phyloP scores from a whole-genome alignment of 2,113 vertebrate genomes.

The Hippopotamus amphibius region DNA sequence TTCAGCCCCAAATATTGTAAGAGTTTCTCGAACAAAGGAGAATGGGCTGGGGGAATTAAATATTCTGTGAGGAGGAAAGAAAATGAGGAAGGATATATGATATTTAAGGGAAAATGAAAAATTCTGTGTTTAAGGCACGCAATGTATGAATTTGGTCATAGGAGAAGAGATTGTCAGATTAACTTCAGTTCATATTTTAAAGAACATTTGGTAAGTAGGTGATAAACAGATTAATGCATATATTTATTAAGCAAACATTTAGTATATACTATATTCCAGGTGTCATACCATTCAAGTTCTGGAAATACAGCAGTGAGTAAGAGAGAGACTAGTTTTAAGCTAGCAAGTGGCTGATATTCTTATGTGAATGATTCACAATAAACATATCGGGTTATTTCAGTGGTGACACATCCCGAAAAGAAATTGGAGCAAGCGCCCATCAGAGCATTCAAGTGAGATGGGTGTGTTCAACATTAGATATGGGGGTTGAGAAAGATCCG shows the following conservation, averaged over 20 bases:
- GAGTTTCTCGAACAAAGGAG: not conserved
- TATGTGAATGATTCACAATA: not conserved
- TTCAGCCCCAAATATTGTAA: not conserved
- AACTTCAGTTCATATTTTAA: not conserved
- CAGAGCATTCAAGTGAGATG: not conserved
- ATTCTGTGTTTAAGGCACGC: not conserved
- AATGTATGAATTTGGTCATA: not conserved
- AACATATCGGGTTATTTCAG: not conserved
- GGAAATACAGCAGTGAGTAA: not conserved
- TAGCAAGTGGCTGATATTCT: not conserved
- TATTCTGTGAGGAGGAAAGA: not conserved
- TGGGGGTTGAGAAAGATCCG: not conserved
- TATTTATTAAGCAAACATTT: not conserved
- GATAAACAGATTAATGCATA: not conserved
- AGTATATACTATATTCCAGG: not conserved
- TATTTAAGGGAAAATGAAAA: not conserved
- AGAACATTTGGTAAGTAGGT: not conserved
- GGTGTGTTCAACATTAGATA: not conserved
- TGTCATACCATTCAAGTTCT: not conserved
- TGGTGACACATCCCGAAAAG: not conserved
- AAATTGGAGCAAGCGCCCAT: not conserved
- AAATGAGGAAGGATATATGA: not conserved
- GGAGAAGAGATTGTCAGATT: not conserved
- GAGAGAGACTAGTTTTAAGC: not conserved
- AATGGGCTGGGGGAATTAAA: rapidly evolving